Percentiles rank a stretch among this genome's conserved stretches.
phyloP scores from a whole-genome alignment of 2,888 invertebrate species.

The Hyalella azteca region DNA sequence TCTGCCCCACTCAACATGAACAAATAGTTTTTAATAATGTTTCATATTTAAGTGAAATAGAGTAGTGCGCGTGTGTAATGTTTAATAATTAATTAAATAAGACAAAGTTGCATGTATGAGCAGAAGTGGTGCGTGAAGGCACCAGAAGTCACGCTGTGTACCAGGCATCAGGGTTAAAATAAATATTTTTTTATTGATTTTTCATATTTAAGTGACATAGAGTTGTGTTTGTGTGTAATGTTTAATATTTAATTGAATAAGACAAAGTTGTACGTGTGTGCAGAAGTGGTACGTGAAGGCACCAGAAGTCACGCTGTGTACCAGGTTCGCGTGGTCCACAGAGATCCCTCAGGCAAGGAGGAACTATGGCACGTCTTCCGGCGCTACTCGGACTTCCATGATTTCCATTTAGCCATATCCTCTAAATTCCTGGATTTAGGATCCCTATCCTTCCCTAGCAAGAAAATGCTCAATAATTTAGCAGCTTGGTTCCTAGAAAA shows the following conservation, averaged over 20 bases:
- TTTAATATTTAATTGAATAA: too few relatives aligned
- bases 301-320: constrained; percentile 88
- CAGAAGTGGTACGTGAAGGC: constrained; percentile 72
- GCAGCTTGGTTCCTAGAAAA: constrained; percentile 83
- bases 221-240: too few relatives aligned
- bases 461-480: constrained; percentile 92
- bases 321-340: constrained; percentile 79
- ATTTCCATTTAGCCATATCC: constrained; percentile 71
- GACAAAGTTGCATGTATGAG: too few relatives aligned
- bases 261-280: too few relatives aligned
- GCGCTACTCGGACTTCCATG: constrained; percentile 92
- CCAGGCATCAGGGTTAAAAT: too few relatives aligned
- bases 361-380: constrained; percentile 91
- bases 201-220: too few relatives aligned
- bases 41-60: too few relatives aligned
- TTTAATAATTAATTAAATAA: too few relatives aligned
- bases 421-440: constrained; percentile 79
- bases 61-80: too few relatives aligned
- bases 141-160: constrained; percentile 88
- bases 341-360: constrained; percentile 68
- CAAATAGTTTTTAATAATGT: too few relatives aligned
- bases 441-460: constrained; percentile 83
- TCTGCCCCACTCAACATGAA: too few relatives aligned
- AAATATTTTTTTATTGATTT: too few relatives aligned
- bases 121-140: constrained; percentile 72